Percentiles rank a stretch among this genome's conserved stretches.
phyloP scores from a whole-genome alignment of 2,888 invertebrate species.

The Busseola fusca region DNA sequence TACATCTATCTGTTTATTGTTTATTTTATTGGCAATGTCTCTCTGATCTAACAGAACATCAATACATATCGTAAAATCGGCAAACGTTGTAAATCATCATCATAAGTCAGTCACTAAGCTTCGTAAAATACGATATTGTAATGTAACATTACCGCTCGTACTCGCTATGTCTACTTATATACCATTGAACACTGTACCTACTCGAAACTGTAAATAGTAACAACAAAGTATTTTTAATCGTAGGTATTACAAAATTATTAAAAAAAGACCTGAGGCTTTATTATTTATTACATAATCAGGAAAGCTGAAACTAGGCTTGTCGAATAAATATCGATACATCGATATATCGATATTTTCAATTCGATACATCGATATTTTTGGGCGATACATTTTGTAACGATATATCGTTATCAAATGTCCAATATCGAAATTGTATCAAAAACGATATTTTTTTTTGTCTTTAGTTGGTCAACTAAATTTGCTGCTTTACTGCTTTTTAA shows the following conservation, averaged over 20 bases:
- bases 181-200: background rate
- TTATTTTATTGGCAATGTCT: constrained; percentile 72
- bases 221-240: constrained; percentile 5
- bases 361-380: too few species aligned
- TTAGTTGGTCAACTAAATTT: too few species aligned
- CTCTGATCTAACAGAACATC: constrained; percentile 71
- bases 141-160: constrained; percentile 32
- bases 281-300: constrained; percentile 22
- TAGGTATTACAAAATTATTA: background rate
- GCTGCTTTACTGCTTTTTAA: too few species aligned
- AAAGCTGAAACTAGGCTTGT: constrained; percentile 30
- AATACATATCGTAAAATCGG: constrained; percentile 73
- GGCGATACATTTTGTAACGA: too few species aligned
- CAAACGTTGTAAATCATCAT: constrained; percentile 70
- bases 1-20: constrained; percentile 72
- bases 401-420: too few species aligned
- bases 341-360: too few species aligned
- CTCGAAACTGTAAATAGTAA: background rate
- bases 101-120: constrained; percentile 64
- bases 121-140: constrained; percentile 65
- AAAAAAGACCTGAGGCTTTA: background rate
- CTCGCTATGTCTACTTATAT: constrained; percentile 5
- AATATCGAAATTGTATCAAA: too few species aligned
- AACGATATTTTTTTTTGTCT: too few species aligned
- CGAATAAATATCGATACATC: too few species aligned